Conservation (phyloP, 1,140 invertebrate species). For the Wiebesia pumilae region DNA sequence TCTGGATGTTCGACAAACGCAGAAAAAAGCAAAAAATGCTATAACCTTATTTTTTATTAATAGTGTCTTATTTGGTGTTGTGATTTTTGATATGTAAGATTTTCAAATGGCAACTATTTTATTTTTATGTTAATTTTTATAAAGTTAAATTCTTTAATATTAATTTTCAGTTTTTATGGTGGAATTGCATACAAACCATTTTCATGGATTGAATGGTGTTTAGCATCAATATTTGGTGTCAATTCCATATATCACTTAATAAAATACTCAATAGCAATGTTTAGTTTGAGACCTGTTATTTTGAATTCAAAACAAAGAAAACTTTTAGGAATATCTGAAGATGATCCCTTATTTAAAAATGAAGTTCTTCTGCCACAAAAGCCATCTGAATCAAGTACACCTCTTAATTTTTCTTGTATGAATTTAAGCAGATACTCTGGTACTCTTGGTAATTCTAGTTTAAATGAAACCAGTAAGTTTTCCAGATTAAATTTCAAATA, state of each 20-base stretch:
- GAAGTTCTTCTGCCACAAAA: slow-evolving; percentile 54
- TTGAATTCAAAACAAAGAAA: slow-evolving; percentile 62
- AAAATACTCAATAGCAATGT: slow-evolving; percentile 58
- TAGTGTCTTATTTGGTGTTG: slow-evolving; percentile 59
- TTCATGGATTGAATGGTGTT: slow-evolving; percentile 65
- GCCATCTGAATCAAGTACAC: slow-evolving; percentile 54
- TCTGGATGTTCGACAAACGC: slow-evolving; percentile 61
- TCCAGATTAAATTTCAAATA: not conserved
- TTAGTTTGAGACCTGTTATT: slow-evolving; percentile 59
- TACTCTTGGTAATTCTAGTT: slow-evolving; percentile 57
- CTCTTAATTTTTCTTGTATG: slow-evolving; percentile 63
- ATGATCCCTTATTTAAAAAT: slow-evolving; percentile 66
- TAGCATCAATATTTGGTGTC: slow-evolving; percentile 65
- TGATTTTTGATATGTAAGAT: slow-evolving; percentile 66
- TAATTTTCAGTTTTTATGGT: slow-evolving; percentile 61
- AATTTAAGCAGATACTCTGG: slow-evolving; percentile 62
- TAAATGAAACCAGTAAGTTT: slow-evolving; percentile 64
- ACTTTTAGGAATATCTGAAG: slow-evolving; percentile 63
- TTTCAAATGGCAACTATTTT: not conserved
- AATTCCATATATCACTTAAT: slow-evolving; percentile 66
- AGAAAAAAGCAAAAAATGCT: slow-evolving; percentile 63
- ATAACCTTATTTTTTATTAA: slow-evolving; percentile 69
- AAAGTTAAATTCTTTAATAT: not conserved
- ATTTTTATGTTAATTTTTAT: not conserved
- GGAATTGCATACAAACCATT: slow-evolving; percentile 65